phyloP scores from a whole-genome alignment of 2,113 vertebrate species.

The Uria lomvia region DNA sequence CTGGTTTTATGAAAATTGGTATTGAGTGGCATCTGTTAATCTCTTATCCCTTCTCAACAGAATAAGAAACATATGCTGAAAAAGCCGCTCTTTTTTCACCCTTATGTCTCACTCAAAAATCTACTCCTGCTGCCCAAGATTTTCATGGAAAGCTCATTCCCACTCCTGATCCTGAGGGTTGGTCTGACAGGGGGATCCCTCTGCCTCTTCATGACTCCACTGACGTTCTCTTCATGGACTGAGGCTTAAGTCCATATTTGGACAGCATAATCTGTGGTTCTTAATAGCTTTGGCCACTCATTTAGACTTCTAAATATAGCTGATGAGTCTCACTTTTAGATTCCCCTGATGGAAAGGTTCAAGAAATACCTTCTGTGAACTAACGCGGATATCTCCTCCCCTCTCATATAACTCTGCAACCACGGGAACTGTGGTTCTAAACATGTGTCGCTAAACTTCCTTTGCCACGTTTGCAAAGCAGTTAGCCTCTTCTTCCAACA shows the following conservation, averaged over 20 bases:
- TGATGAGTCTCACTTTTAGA: background rate
- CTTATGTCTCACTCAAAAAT: background rate
- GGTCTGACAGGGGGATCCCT: background rate
- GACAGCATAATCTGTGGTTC: background rate
- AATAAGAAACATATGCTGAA: background rate
- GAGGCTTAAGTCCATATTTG: background rate
- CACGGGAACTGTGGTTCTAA: background rate
- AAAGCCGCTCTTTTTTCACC: background rate
- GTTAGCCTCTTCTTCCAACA: background rate
- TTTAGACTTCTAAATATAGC: conserved; percentile 12
- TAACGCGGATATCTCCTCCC: background rate
- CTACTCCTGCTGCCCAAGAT: background rate
- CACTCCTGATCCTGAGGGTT: background rate
- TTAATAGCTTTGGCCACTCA: background rate
- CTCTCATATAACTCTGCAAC: background rate
- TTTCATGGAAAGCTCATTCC: background rate
- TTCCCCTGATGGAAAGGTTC: background rate
- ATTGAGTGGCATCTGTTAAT: conserved; percentile 10
- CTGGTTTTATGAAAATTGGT: background rate
- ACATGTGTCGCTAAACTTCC: background rate
- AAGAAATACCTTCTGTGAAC: background rate
- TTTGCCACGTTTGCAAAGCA: background rate
- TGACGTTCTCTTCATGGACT: background rate
- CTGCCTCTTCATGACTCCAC: background rate
- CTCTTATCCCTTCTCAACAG: background rate